Evolutionary conservation across 2,888 invertebrate species (phyloP), one percentile per base, ranked within the genome.

Genomic region (Nymphalis c-album): DNA sequence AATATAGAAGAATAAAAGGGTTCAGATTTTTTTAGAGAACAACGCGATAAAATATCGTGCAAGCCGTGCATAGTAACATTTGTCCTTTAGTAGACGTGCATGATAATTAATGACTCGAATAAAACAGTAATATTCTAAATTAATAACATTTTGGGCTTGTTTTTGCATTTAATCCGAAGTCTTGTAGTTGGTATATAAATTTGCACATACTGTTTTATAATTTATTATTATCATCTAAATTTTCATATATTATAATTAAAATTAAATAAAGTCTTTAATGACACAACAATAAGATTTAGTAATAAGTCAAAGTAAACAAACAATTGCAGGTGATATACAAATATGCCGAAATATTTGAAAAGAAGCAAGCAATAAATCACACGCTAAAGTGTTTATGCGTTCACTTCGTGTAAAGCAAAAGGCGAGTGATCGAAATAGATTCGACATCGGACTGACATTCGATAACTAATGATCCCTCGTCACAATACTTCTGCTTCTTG

Each of bases 1-100:
- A 86, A 88, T 90, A 90, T 85, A 90, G 91, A 88, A 88, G 87
- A 86, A 88, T 88, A 83, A 91, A 91, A 86, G 91, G 90, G 88
- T 88, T 84, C 81, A 80, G 78, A 85, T 88, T 90, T 91, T 90
- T 90, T 87, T 84, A 84, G 77, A 83, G 79, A 86, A 84, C 80
- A 77, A 74, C 75, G 78, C 82, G 86, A 90, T 91, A 90, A 92
- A 91, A 90, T 90, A 91, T 91, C 85, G 86, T 85, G 83, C 91
- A 86, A 90, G 91, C 87, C 90, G 90, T 88, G 89, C 86, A 80
- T 84, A 85, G 89, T 85, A 89, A 90, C 91, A 92, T 87, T 92
- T 92, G 91, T 85, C 78, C 80, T 85, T 86, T 86, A 88, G 78
- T 82, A 75, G 73, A 75, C 74, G 72, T 74, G 74, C 72, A 73